phyloP scores from a whole-genome alignment of 2,113 vertebrate species.

The Eolophus roseicapilla region DNA sequence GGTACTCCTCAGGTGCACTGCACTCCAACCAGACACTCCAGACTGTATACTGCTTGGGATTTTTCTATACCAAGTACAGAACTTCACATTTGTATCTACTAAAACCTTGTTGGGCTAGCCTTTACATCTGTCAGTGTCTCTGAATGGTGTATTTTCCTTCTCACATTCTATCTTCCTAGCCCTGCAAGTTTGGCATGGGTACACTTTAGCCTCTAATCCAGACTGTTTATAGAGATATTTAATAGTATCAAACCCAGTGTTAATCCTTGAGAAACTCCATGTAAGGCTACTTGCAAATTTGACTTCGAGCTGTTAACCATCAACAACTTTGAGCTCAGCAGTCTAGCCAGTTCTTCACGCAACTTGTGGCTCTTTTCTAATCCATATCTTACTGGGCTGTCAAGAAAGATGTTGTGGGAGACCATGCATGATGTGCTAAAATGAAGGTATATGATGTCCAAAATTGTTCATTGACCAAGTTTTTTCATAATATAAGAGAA shows the following conservation, averaged over 20 bases:
- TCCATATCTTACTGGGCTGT: neutral
- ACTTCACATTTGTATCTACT: neutral
- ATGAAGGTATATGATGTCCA: neutral
- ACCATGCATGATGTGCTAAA: neutral
- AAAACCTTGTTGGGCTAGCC: neutral
- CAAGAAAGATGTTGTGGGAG: neutral
- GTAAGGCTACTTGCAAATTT: neutral
- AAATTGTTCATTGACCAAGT: neutral
- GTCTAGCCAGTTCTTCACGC: neutral
- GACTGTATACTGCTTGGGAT: neutral
- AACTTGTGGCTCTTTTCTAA: neutral
- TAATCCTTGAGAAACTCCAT: neutral
- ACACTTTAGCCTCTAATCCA: neutral
- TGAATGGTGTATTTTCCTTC: neutral
- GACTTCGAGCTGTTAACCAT: neutral
- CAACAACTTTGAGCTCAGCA: neutral
- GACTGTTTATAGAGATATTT: neutral
- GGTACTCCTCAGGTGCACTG: neutral
- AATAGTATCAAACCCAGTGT: neutral
- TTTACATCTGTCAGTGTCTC: neutral
- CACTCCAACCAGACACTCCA: neutral
- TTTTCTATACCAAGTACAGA: neutral
- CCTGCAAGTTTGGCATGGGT: neutral
- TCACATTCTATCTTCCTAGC: neutral
- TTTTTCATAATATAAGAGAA: neutral